A percentile compares a stretch with the other conserved stretches of the same genome.
Conservation (phyloP, 2,797 vertebrate genomes). For the Enteromius fasciolatus region DNA sequence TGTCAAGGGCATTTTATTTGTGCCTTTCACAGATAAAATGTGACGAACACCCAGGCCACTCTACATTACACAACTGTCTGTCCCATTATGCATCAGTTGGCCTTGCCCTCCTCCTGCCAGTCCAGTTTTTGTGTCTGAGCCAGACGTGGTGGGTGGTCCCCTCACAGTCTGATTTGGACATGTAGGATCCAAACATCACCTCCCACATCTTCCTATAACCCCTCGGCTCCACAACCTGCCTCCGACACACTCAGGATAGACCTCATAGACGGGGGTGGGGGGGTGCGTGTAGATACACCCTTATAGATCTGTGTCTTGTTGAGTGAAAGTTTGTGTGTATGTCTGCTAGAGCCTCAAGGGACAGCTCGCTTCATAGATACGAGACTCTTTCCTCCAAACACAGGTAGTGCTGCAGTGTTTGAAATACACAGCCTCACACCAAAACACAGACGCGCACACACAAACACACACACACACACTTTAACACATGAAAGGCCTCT, state of each 20-base stretch:
- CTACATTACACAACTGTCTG: neutral
- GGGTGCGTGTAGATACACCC: slow-evolving; percentile 44
- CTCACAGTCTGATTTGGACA: slow-evolving; percentile 15
- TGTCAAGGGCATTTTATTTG: neutral
- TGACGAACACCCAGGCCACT: neutral
- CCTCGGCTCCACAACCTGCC: slow-evolving; percentile 11
- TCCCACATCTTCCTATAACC: neutral
- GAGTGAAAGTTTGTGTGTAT: slow-evolving; percentile 35
- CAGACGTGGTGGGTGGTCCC: slow-evolving; percentile 59
- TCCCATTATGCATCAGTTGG: neutral
- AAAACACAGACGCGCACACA: slow-evolving; percentile 32
- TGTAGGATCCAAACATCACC: slow-evolving; percentile 14
- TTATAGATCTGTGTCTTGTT: slow-evolving; percentile 34
- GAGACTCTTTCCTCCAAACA: slow-evolving; percentile 29
- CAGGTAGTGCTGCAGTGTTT: slow-evolving; percentile 27
- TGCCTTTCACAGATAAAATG: neutral
- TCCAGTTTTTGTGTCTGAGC: slow-evolving; percentile 37
- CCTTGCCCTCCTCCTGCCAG: slow-evolving; percentile 15
- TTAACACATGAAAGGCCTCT: slow-evolving; percentile 77
- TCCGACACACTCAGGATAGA: slow-evolving; percentile 36
- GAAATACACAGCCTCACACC: slow-evolving; percentile 26
- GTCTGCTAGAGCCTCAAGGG: slow-evolving; percentile 25
- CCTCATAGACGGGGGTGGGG: slow-evolving; percentile 28
- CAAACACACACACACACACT: slow-evolving; percentile 20
- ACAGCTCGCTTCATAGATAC: slow-evolving; percentile 22